Evolutionary conservation across 2,888 invertebrate genomes (phyloP).

Genomic region (Zhengitettix transpicula): DNA sequence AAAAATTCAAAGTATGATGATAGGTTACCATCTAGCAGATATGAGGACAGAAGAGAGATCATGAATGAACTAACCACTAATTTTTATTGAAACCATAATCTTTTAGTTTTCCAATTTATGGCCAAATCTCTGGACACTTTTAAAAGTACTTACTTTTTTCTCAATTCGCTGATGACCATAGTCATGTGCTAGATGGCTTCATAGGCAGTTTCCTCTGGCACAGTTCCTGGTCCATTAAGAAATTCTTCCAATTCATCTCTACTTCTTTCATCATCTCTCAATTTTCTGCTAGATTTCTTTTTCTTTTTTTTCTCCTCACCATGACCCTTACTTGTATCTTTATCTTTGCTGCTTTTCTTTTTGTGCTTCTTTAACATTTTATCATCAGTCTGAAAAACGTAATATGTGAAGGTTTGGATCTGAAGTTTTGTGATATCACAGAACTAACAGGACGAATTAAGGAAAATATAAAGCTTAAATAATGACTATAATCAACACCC

Average conservation of each 20-base stretch:
- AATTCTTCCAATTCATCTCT: neutral
- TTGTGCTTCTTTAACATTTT: neutral
- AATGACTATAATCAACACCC: too few relatives aligned
- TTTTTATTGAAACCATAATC: too few relatives aligned
- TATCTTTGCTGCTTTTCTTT: neutral
- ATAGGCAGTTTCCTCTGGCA: slow-evolving; percentile 34
- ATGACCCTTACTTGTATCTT: neutral
- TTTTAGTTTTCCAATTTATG: too few relatives aligned
- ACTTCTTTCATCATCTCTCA: neutral
- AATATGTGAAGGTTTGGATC: too few relatives aligned
- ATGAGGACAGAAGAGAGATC: too few relatives aligned
- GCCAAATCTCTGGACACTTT: too few relatives aligned
- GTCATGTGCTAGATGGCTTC: slow-evolving; percentile 34
- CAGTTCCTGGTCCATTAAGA: neutral
- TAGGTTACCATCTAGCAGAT: too few relatives aligned
- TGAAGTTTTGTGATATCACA: neutral
- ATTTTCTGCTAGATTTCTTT: neutral
- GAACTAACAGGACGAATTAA: neutral
- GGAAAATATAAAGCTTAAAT: too few relatives aligned
- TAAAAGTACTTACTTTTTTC: neutral
- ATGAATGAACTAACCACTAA: too few relatives aligned
- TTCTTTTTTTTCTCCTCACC: neutral
- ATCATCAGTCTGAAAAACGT: neutral
- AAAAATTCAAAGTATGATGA: too few relatives aligned
- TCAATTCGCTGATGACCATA: neutral